phyloP scores from a whole-genome alignment of 1,140 invertebrate species.

The Apis laboriosa region DNA sequence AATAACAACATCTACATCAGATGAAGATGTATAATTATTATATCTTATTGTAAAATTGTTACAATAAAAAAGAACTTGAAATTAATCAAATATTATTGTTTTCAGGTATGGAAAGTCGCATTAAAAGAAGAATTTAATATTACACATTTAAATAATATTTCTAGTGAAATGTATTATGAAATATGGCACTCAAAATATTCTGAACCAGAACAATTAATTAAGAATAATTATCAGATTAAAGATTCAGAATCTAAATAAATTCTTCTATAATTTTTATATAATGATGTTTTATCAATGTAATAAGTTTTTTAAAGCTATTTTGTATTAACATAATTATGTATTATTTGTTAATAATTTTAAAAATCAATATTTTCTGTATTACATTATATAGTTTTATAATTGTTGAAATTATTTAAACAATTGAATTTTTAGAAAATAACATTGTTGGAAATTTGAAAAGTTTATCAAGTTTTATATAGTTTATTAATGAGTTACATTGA shows the following conservation, averaged over 20 bases:
- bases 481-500: conserved; percentile 5
- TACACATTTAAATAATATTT: conserved; percentile 72
- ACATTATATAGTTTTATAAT: conserved; percentile 16
- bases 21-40: conserved; percentile 69
- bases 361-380: neutral
- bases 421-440: neutral
- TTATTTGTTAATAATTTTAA: neutral
- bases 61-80: neutral
- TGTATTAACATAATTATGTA: neutral
- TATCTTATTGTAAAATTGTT: conserved; percentile 22
- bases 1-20: conserved; percentile 71
- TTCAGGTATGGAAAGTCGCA: conserved; percentile 77
- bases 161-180: conserved; percentile 76
- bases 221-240: conserved; percentile 58
- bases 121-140: conserved; percentile 78
- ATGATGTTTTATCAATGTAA: neutral
- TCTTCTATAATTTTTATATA: neutral
- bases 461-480: neutral
- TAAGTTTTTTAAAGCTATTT: neutral
- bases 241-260: neutral
- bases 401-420: neutral
- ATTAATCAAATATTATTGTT: conserved; percentile 21
- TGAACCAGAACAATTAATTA: conserved; percentile 73
- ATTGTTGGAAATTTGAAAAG: neutral
- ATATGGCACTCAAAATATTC: conserved; percentile 77